Evolutionary conservation across 2,797 vertebrate species (phyloP), one percentile per base, ranked within the genome.

Genomic region (Coluber constrictor): DNA sequence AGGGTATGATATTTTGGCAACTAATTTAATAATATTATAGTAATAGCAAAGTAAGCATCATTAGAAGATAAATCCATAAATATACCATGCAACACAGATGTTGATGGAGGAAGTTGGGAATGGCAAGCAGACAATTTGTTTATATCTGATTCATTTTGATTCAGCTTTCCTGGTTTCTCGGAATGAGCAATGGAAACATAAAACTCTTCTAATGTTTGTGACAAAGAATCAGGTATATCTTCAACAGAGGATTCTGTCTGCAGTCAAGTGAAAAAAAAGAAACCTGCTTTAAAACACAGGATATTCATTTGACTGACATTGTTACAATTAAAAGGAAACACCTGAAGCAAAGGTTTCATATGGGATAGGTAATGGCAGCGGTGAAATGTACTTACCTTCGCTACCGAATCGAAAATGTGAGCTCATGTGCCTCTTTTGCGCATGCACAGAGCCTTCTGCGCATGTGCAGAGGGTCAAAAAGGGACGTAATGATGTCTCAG

Each of bases 131-230:
- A 91, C 20, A 27, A n/a, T 90, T 93, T 91, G 59, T 5, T 32
- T 47, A 66, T 47, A 89, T 88, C 59, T 87, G 92, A 54, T 16
- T 94, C 94, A 83, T 54, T 47, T 47, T 92, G 95, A 89, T 18
- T 92, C 11, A 6, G 59, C 91, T 95, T 95, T 79, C 23, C 90
- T 32, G 90, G 66, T 8, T 96, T 95, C 87, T 95, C 93, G 5
- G 95, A 93, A 93, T 89, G 92, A 74, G 60, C 88, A 25, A 96
- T 94, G 79, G 96, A 96, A 89, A 94, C 83, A 51, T 87, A 95
- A 94, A 95, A 90, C 57, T 97, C 94, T 93, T 97, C 95, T 87
- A 95, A 2, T 32, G 94, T 93, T 89, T 95, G 90, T 92, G 93
- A 74, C 92, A 93, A 92, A 94, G 95, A 91, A 88, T 94, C 0